Base-by-base conservation (phyloP, 2,888 invertebrate genomes). In the Trissolcus brochymenae region DNA sequence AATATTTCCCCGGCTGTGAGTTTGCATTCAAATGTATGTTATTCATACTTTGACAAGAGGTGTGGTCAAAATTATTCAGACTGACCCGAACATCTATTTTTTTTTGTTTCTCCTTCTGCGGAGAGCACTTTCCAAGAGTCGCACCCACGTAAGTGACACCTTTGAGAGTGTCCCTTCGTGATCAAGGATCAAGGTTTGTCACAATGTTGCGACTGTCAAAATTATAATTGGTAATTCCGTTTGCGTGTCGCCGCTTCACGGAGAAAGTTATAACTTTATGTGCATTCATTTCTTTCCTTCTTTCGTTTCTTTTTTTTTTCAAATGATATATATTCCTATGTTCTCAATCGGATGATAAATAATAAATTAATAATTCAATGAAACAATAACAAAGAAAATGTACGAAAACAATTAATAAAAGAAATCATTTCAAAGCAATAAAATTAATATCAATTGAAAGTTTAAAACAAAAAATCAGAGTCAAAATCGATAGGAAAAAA, bases 41-140 rank as follows among this genome's bases (percentile, higher is more conserved):
- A 88, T 89, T 88, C 88, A 88, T 88, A 86, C 84, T 87, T 87
- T 87, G 88, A 87, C 87, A 86, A 89, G 88, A 89, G 89, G 89
- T 89, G 89, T 88, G 89, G 89, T 89, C 88, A 88, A 88, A 89
- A 88, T 88, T 89, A 89, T 89, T 88, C 88, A 89, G 88, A 89
- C 88, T 88, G 88, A 88, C 89, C 89, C 86, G 85, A 86, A 85
- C 85, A 86, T 82, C 81, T 87, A 85, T 85, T 84, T 87, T 86
- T 84, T 82, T 41, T 59, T 55, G 51, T 59, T 55, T 60, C 59
- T 57, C 40, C 66, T 53, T 14, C 50, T 54, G 77, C 81, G 83
- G 80, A 82, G 86, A 86, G 86, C 86, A 87, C 87, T 88, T 87
- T 88, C 87, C 86, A 86, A 84, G 81, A 79, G 85, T 82, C 84